Evolutionary conservation across 2,113 vertebrate genomes (phyloP).

Genomic region (Peromyscus leucopus): DNA sequence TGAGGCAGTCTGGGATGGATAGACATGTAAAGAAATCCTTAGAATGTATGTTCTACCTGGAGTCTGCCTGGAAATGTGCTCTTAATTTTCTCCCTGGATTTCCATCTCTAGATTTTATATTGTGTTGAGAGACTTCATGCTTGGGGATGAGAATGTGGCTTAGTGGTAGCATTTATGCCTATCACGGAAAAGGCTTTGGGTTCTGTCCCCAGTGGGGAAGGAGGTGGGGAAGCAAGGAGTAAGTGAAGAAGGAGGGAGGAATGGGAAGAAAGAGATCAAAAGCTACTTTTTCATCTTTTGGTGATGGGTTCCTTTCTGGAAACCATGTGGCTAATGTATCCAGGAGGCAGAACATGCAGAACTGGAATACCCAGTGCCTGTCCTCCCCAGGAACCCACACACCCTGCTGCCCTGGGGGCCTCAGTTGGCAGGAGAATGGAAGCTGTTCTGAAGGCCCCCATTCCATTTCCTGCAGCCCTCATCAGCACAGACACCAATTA

Average conservation of each 20-base stretch:
- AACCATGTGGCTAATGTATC: neutral
- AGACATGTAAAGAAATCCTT: neutral
- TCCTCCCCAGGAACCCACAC: neutral
- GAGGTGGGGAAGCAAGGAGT: neutral
- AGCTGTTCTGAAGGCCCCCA: conserved; percentile 68
- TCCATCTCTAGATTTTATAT: neutral
- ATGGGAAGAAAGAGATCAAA: neutral
- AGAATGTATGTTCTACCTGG: accelerated
- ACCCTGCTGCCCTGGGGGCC: conserved; percentile 18
- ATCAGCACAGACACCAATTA: conserved; percentile 81
- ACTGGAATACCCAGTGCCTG: neutral
- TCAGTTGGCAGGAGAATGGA: conserved; percentile 55
- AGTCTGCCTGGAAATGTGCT: neutral
- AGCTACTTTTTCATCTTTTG: neutral
- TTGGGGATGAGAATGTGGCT: neutral
- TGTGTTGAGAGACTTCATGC: neutral
- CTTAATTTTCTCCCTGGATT: neutral
- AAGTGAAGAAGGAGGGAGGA: neutral
- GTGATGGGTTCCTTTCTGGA: neutral
- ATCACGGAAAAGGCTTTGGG: neutral
- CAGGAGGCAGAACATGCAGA: neutral
- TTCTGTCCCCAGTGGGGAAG: neutral
- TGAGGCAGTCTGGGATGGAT: neutral
- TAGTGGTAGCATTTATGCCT: neutral
- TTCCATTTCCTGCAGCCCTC: conserved; percentile 68